Base-by-base conservation (phyloP, 92 coral and sea anemone species). In the Palythoa heliodiscus region DNA sequence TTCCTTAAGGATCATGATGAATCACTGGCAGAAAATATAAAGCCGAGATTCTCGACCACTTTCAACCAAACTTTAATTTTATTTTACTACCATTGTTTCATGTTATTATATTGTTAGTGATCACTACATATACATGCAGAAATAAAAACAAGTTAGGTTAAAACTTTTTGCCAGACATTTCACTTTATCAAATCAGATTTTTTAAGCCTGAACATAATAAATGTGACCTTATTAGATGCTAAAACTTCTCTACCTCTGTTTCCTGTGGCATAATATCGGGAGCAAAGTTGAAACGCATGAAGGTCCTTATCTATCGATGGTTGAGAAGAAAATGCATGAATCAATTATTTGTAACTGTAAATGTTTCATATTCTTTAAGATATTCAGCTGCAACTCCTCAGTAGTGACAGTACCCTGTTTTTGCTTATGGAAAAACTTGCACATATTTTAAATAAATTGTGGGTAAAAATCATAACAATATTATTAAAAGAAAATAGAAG, bases 41-140 rank as follows among this genome's bases (percentile, higher is more conserved):
- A 22, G 24, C 23, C 4, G 23, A 22, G 70, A 4, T 22, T 22
- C 29, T 17, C 2, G 25, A 17, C 24, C 23, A 22, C 70, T 63
- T 63, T 17, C 17, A 63, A 63, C 29, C 48, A 63, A 63, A 60
- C 20, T 60, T 12, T 60, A 60, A 60, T 60, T 60, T 60, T 60
- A 60, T 11, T 60, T 60, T 60, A 60, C n/a, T 60, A 60, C 67
- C 15, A 60, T 60, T 60, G 67, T 60, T 60, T 17, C 67, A 60
- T 60, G 7, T 9, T 60, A 16, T 3, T 60, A 3, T 11, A 3
- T 3, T 60, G 16, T 11, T 60, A 6, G 67, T 60, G 67, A 3
- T 60, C 67, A 60, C 67, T n/a, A n/a, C n/a, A n/a, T n/a, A n/a
- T 60, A 60, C 67, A 60, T 60, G 67, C 19, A 60, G 67, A 60